Conservation (phyloP, 2,113 vertebrate genomes). For the Macquaria australasica region DNA sequence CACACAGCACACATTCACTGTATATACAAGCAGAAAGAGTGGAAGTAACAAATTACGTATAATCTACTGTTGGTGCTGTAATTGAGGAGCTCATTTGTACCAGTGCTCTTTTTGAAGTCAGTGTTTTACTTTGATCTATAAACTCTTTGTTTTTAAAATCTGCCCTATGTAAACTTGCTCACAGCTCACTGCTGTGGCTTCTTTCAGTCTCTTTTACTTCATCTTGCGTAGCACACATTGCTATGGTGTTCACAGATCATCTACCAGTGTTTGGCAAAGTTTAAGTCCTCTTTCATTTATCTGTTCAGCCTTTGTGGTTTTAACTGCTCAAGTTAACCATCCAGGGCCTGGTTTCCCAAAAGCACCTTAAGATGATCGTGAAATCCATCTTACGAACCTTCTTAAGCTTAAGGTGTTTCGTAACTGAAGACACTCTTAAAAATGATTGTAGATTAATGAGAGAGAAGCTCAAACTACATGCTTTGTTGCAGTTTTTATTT, state of each 20-base stretch:
- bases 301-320: background rate
- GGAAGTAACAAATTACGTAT: slow-evolving; percentile 31
- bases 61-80: slow-evolving; percentile 28
- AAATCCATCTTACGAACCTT: background rate
- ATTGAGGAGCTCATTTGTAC: slow-evolving; percentile 18
- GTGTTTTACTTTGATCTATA: slow-evolving; percentile 13
- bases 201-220: background rate
- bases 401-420: background rate
- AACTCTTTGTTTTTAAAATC: background rate
- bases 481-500: too few relatives aligned
- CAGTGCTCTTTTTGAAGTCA: slow-evolving; percentile 15
- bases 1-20: slow-evolving; percentile 58
- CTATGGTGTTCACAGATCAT: background rate
- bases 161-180: background rate
- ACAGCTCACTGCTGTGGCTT: background rate
- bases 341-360: background rate
- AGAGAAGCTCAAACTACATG: too few relatives aligned
- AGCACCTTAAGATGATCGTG: background rate
- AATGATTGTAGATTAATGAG: too few relatives aligned
- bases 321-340: background rate
- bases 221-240: background rate
- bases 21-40: slow-evolving; percentile 59
- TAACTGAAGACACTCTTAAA: background rate
- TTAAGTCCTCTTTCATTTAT: background rate
- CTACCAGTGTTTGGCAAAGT: background rate